Base-by-base conservation (phyloP, 2,113 vertebrate species). In the Acanthisitta chloris region DNA sequence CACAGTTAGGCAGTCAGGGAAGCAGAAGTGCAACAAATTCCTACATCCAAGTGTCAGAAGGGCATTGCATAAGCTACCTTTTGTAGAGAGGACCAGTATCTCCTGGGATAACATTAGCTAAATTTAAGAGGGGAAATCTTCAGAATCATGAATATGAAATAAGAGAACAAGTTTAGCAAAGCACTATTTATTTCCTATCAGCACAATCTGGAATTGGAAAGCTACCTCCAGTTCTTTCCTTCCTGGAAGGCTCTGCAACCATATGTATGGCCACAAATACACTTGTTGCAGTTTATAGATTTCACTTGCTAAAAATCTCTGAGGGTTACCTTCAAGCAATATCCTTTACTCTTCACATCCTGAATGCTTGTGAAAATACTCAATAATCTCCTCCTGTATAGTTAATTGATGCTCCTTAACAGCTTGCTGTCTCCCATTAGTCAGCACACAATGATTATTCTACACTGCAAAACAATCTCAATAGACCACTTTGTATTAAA, bases 361-460 rank as follows among this genome's bases (percentile, higher is more conserved):
- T 88, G 51, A 70, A 34, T 3, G 6, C 72, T 59, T 73, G 65
- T 77, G 79, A 88, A 90, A 93, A 86, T 34, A 70, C 59, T 83
- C 90, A 48, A 21, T 92, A 95, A 66, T 72, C 74, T 96, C 85
- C 72, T 93, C 82, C 76, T 59, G 25, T 42, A 94, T 33, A 19
- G 81, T 70, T 97, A 96, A 96, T 83, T 92, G 94, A 91, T 83
- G 79, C 64, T 94, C 79, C 91, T 90, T 92, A 96, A 86, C 92
- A 95, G 90, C 93, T 93, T 93, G 92, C 79, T 81, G n/a, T 71
- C 88, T 96, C 76, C 88, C 90, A 78, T 94, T 94, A 96, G 94
- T 92, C 90, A 96, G 90, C 90, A 84, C 52, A 71, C 61, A 90
- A 90, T 12, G 71, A 94, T 90, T 83, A 93, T 43, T 93, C 64